phyloP scores from a whole-genome alignment of 2,888 invertebrate species.

The Cheilosia scutellata region DNA sequence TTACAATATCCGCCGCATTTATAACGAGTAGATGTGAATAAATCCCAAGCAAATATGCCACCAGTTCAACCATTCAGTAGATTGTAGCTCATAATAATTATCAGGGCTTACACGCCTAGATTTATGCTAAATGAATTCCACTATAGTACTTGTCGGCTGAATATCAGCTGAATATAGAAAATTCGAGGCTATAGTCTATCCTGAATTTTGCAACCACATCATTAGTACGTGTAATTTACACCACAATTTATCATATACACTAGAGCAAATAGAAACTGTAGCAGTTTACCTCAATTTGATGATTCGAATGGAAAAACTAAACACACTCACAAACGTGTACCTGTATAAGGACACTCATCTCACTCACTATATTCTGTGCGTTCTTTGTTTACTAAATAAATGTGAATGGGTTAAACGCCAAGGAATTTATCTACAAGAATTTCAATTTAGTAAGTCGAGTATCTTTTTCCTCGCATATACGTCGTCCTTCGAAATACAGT shows the following conservation, averaged over 20 bases:
- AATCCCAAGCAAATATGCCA: slow-evolving; percentile 11
- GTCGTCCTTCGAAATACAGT: slow-evolving; percentile 52
- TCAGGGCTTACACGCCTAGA: slow-evolving; percentile 18
- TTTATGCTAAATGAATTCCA: background rate
- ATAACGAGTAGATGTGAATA: background rate
- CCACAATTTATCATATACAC: slow-evolving; percentile 9
- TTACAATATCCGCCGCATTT: background rate
- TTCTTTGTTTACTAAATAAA: slow-evolving; percentile 26
- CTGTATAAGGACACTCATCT: background rate
- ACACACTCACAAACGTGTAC: background rate
- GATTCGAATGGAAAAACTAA: background rate
- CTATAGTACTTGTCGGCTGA: background rate
- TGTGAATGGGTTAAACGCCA: slow-evolving; percentile 40
- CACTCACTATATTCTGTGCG: background rate
- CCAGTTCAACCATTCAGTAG: slow-evolving; percentile 1
- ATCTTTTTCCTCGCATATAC: background rate
- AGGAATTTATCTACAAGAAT: slow-evolving; percentile 60
- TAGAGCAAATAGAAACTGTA: background rate
- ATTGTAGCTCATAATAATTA: slow-evolving; percentile 13
- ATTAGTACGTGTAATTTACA: slow-evolving; percentile 27
- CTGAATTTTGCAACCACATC: slow-evolving; percentile 34
- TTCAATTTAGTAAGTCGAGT: slow-evolving; percentile 57
- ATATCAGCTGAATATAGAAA: background rate
- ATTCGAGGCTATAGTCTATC: background rate
- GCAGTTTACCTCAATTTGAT: slow-evolving; percentile 15